Percentiles rank a stretch among this genome's conserved stretches.
phyloP scores from a whole-genome alignment of 1,140 invertebrate species.

The Cydia strobilella region DNA sequence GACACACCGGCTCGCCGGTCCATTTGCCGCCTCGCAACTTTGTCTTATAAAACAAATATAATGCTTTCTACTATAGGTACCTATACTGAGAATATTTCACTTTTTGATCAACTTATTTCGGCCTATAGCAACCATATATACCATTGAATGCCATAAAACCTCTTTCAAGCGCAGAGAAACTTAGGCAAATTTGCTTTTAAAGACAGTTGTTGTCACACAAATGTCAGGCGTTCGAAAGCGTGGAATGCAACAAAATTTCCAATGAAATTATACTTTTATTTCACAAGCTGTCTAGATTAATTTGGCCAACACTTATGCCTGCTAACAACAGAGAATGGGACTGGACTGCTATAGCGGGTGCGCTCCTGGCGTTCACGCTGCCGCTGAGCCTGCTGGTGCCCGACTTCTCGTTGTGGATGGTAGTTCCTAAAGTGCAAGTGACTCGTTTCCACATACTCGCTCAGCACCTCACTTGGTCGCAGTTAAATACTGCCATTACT shows the following conservation, averaged over 20 bases:
- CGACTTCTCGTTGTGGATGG: constrained; percentile 61
- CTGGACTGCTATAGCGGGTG: constrained; percentile 44
- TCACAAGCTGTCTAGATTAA: not conserved
- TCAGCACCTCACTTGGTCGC: constrained; percentile 56
- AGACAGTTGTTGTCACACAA: not conserved
- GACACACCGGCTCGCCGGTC: constrained; percentile 43
- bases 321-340: constrained; percentile 53
- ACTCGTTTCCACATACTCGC: constrained; percentile 57
- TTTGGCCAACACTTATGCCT: constrained; percentile 47
- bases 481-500: constrained; percentile 54
- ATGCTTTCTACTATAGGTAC: not conserved
- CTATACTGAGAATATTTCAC: no score
- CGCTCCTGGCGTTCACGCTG: constrained; percentile 56
- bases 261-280: not conserved
- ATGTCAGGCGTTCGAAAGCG: not conserved
- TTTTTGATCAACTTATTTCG: no score
- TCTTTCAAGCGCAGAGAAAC: not conserved
- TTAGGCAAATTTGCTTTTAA: not conserved
- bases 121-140: no score
- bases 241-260: not conserved
- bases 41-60: not conserved
- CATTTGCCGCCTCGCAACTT: constrained; percentile 50
- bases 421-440: constrained; percentile 61
- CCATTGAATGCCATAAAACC: not conserved
- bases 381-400: constrained; percentile 64